phyloP scores from a whole-genome alignment of 2,113 vertebrate genomes.

The Verasper variegatus region DNA sequence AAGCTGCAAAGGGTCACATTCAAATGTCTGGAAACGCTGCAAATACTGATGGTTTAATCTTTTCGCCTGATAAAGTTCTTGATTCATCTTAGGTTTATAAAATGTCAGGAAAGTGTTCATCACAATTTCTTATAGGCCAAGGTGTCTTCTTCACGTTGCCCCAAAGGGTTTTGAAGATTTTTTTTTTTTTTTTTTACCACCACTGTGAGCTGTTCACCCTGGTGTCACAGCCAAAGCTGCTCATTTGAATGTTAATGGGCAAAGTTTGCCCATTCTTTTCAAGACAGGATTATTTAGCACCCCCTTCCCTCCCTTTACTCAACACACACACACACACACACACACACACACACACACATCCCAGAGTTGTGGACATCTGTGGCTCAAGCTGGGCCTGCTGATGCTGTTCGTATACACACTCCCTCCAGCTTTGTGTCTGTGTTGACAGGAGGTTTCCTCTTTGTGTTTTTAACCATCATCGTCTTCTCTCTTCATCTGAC shows the following conservation, averaged over 20 bases:
- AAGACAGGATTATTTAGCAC: slow-evolving; percentile 26
- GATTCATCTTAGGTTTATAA: too few species aligned
- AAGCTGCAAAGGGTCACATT: not conserved
- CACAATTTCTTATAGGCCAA: too few species aligned
- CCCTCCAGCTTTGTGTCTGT: slow-evolving; percentile 26
- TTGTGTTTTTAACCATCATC: slow-evolving; percentile 48
- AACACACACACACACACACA: slow-evolving; percentile 17
- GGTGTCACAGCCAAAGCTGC: slow-evolving; percentile 1
- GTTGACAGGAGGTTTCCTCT: slow-evolving; percentile 52
- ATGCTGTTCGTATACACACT: slow-evolving; percentile 18
- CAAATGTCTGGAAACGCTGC: not conserved
- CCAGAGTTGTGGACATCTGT: slow-evolving; percentile 58
- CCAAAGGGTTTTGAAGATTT: too few species aligned
- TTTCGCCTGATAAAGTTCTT: not conserved
- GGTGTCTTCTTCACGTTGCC: not conserved
- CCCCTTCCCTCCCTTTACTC: not conserved
- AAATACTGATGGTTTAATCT: too few species aligned
- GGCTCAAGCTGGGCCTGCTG: slow-evolving; percentile 48
- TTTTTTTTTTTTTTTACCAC: not conserved
- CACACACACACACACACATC: slow-evolving; percentile 23
- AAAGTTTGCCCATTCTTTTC: slow-evolving; percentile 23
- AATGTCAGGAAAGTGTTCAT: too few species aligned
- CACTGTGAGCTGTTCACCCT: not conserved
- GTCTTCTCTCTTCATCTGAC: slow-evolving; percentile 32
- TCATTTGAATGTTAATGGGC: not conserved